A percentile compares a stretch with the other conserved stretches of the same genome.
These are phyloP conservation scores for Panthera leo DNA, from an alignment of 2,113 vertebrate genomes.

Conservation along the genomic window DNA sequence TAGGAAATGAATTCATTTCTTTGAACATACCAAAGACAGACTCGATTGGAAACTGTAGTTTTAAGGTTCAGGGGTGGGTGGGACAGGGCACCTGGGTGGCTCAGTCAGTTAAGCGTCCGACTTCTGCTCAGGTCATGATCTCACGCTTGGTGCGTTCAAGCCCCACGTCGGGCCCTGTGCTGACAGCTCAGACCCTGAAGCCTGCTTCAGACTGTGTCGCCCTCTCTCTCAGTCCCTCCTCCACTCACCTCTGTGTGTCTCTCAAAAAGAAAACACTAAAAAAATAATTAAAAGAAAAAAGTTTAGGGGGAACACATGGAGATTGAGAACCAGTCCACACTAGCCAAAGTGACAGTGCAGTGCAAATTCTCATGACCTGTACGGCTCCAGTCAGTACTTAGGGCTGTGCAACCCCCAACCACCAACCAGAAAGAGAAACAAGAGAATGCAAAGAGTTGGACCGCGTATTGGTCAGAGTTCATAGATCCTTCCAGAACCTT, in stretches of 20 bases:
- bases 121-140: neutral
- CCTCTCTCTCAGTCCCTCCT: neutral
- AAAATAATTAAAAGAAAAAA: neutral
- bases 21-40: neutral
- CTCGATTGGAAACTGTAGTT: neutral
- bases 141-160: rapidly evolving
- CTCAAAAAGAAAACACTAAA: neutral
- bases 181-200: neutral
- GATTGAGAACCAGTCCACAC: neutral
- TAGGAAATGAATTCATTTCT: neutral
- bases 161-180: neutral
- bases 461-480: neutral
- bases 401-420: neutral
- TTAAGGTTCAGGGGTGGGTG: neutral
- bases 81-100: neutral
- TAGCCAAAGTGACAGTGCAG: neutral
- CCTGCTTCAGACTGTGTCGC: no score
- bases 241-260: neutral
- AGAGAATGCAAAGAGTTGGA: neutral
- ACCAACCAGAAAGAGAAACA: neutral
- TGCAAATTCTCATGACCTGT: neutral
- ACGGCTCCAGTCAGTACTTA: neutral
- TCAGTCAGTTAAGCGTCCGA: neutral
- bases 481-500: neutral
- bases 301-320: neutral